Conservation (phyloP, 1,140 invertebrate genomes). For the Andricus grossulariae region DNA sequence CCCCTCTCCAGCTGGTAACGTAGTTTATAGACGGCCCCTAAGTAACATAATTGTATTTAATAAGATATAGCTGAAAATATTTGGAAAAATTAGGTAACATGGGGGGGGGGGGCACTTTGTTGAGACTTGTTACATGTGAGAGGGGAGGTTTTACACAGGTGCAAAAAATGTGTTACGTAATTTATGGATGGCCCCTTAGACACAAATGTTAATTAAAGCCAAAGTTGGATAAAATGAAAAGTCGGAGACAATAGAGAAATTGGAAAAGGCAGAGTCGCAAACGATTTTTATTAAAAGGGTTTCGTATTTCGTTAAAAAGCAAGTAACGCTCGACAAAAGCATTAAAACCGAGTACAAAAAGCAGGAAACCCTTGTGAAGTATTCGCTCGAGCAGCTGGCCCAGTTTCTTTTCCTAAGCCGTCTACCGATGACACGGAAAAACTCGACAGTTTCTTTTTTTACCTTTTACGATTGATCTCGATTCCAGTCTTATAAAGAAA, state of each 20-base stretch:
- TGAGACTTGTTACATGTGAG: too few relatives aligned
- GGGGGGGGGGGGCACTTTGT: too few relatives aligned
- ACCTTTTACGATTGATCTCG: slow-evolving; percentile 20
- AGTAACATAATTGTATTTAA: too few relatives aligned
- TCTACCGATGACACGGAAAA: slow-evolving; percentile 24
- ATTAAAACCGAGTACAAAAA: slow-evolving; percentile 10
- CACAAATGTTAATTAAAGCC: not conserved
- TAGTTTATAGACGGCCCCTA: too few relatives aligned
- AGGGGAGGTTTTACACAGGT: too few relatives aligned
- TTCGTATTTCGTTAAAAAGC: not conserved
- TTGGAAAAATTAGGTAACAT: too few relatives aligned
- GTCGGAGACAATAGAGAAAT: slow-evolving; percentile 39
- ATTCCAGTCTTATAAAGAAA: slow-evolving; percentile 32
- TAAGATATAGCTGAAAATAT: too few relatives aligned
- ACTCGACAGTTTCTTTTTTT: not conserved
- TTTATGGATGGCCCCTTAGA: too few relatives aligned
- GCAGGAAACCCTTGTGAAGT: slow-evolving; percentile 10
- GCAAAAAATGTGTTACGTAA: too few relatives aligned
- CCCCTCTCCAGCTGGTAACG: too few relatives aligned
- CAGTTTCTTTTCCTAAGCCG: slow-evolving; percentile 29
- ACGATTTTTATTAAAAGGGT: slow-evolving; percentile 33
- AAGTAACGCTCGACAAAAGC: slow-evolving; percentile 22
- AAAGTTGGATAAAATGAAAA: slow-evolving; percentile 50
- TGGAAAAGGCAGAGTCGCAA: slow-evolving; percentile 46
- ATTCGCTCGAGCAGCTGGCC: slow-evolving; percentile 18